Evolutionary conservation across 2,113 vertebrate genomes (phyloP).

Genomic region (Halcyon senegalensis): DNA sequence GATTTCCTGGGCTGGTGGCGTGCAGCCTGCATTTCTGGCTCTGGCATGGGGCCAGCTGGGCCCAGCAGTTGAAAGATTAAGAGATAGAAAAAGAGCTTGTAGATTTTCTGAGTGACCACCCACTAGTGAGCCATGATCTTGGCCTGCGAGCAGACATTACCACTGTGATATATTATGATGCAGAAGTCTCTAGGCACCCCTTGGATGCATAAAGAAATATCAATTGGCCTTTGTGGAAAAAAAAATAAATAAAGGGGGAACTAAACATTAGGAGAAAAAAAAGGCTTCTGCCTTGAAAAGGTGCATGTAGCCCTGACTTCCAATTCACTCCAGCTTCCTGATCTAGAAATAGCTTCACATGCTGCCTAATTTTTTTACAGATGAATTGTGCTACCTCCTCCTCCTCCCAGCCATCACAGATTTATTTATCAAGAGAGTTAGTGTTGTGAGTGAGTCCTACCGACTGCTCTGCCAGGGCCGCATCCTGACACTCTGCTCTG

Average conservation of each 20-base stretch:
- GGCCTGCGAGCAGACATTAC: background rate
- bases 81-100: constrained; percentile 18
- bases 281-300: constrained; percentile 16
- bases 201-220: background rate
- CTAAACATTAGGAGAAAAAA: background rate
- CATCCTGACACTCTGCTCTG: background rate
- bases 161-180: constrained; percentile 31
- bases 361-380: constrained; percentile 67
- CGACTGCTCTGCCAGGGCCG: background rate
- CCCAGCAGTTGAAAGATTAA: constrained; percentile 48
- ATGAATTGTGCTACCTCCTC: constrained; percentile 62
- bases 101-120: constrained; percentile 61
- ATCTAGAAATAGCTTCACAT: constrained; percentile 54
- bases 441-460: constrained; percentile 12
- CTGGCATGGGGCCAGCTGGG: background rate
- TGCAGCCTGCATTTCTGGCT: constrained; percentile 17
- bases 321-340: constrained; percentile 39
- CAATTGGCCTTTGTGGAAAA: background rate
- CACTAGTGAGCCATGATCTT: constrained; percentile 29
- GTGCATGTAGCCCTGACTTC: constrained; percentile 16
- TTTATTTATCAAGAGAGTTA: constrained; percentile 27
- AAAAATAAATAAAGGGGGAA: background rate
- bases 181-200: constrained; percentile 1
- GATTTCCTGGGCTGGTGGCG: constrained; percentile 37
- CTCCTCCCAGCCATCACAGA: constrained; percentile 30